Evolutionary conservation across 2,888 invertebrate genomes (phyloP).

Genomic region (Eilema sororculum): DNA sequence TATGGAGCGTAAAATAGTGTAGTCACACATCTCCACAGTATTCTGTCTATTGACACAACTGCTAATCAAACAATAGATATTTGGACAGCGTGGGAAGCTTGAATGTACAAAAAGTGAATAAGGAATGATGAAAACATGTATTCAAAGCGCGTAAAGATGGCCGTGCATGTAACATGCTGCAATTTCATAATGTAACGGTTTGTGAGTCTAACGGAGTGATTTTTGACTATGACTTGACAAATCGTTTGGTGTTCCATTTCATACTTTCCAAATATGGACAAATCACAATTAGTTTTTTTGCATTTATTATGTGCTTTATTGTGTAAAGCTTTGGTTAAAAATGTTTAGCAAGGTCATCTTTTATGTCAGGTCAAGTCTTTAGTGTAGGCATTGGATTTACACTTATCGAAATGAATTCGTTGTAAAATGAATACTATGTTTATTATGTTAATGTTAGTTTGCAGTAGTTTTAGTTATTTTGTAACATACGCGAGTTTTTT

Average conservation of each 20-base stretch:
- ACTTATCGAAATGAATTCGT: no score
- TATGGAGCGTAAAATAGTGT: not conserved
- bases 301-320: not conserved
- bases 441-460: no score
- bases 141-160: not conserved
- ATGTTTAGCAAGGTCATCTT: not conserved
- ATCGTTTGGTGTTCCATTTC: constrained; percentile 25
- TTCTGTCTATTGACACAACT: constrained; percentile 12
- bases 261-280: constrained; percentile 34
- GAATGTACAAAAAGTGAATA: constrained; percentile 1
- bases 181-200: constrained; percentile 35
- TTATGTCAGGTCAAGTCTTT: not conserved
- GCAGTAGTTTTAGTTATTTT: no score
- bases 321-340: not conserved
- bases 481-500: no score
- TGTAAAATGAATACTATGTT: no score
- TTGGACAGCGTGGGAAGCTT: constrained; percentile 9
- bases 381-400: no score
- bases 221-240: constrained; percentile 40
- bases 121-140: constrained; percentile 5
- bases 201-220: constrained; percentile 35
- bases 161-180: not conserved
- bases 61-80: constrained; percentile 13
- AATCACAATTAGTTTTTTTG: constrained; percentile 1
- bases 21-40: constrained; percentile 2